These are phyloP conservation scores for Mola mola DNA, from an alignment of 2,113 vertebrate species.

Conservation along the genomic window DNA sequence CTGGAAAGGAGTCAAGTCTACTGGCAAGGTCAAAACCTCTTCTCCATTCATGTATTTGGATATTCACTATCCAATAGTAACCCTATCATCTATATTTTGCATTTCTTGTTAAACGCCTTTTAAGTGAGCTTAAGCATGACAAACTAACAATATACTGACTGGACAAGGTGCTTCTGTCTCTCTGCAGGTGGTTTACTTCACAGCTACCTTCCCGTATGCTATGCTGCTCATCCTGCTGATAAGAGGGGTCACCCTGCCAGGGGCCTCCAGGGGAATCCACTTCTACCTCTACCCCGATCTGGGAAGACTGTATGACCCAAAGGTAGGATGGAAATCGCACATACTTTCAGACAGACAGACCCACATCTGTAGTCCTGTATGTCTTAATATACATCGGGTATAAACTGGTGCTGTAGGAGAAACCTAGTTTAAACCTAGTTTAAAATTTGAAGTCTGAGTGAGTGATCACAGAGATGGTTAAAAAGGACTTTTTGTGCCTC, in stretches of 20 bases:
- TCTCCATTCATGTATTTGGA: not conserved
- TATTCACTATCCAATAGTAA: not conserved
- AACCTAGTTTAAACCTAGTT: too few species aligned
- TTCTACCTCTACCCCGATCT: constrained; percentile 95
- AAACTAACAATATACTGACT: not conserved
- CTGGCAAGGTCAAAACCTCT: constrained; percentile 87
- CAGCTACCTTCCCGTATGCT: constrained; percentile 94
- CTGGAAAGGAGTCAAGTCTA: constrained; percentile 97
- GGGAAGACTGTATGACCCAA: constrained; percentile 88
- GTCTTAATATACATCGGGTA: too few species aligned
- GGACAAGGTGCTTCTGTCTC: not conserved
- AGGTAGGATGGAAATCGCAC: constrained; percentile 81
- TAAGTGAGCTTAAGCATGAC: too few species aligned
- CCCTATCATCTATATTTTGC: not conserved
- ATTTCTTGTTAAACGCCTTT: too few species aligned
- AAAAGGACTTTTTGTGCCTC: too few species aligned
- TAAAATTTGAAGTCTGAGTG: too few species aligned
- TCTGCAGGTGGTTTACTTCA: constrained; percentile 94
- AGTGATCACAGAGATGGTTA: too few species aligned
- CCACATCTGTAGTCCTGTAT: too few species aligned
- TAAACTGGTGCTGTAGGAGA: too few species aligned
- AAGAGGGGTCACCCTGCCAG: constrained; percentile 90
- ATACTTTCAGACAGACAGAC: too few species aligned
- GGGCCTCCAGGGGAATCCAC: constrained; percentile 88
- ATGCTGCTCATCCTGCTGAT: constrained; percentile 92